Evolutionary conservation across 37 sponge, comb jelly and placozoan genomes (phyloP), one percentile per base, ranked within the genome.

Genomic region (Tethya wilhelma): DNA sequence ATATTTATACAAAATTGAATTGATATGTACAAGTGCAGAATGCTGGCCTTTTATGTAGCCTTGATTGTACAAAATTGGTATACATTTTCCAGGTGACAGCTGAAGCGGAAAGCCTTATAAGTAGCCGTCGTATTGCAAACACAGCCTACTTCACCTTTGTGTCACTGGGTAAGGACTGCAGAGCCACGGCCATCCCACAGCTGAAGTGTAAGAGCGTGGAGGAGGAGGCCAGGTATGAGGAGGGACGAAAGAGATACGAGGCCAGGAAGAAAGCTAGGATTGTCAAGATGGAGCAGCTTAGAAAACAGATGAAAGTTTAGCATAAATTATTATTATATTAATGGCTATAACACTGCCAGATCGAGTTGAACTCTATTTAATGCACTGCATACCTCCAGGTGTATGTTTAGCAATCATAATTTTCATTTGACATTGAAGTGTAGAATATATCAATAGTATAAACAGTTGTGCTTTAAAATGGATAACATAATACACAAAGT

Each of bases 111-210:
- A 79, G 91, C 41, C 56, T 77, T 42, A 34, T 1, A 12, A 71
- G 73, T 19, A 80, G 80, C 65, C 28, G 73, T 20, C 71, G 93
- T 42, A 67, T 89, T 4, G 79, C 93, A 0, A 91, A 84, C 43
- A 80, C 68, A 17, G 95, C 95, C 19, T 92, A 85, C 69, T 95
- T 95, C 66, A 95, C 86, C 0, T 95, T 92, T 85, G 95, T 95
- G 23, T 95, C 90, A 36, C 67, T 95, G 43, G 85, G 89, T 4
- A 64, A 77, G 45, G 83, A 72, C 42, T 26, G 31, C 2, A 45
- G 56, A 30, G 68, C 88, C 25, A 41, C 33, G 20, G 33, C 73
- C 2, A 89, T 94, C 2, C 95, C 93, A 11, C 93, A 42, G 4
- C 75, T 94, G 22, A 39, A 62, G 36, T 58, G 81, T 7, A 41